Conservation (phyloP, 2,888 invertebrate genomes). For the Coelinius sp. region DNA sequence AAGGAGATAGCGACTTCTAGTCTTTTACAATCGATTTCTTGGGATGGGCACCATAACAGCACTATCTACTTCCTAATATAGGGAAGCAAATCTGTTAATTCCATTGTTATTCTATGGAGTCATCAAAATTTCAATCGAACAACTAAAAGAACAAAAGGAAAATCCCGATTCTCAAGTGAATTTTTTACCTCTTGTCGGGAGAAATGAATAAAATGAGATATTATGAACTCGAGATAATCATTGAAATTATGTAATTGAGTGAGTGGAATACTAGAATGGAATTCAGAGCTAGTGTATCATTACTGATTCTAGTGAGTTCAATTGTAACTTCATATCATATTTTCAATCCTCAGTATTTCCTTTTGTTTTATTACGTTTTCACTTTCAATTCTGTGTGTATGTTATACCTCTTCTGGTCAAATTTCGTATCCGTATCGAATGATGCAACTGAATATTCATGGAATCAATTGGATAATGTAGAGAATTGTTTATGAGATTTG, state of each 20-base stretch:
- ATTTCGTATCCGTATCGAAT: constrained; percentile 29
- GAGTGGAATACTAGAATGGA: background rate
- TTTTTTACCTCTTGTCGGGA: background rate
- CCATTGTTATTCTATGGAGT: too few relatives aligned
- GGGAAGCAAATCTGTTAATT: too few relatives aligned
- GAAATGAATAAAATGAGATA: background rate
- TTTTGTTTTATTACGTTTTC: background rate
- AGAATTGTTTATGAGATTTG: too few relatives aligned
- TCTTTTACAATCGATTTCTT: too few relatives aligned
- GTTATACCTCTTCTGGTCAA: background rate
- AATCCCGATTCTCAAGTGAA: too few relatives aligned
- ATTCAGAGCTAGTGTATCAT: background rate
- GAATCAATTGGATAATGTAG: too few relatives aligned
- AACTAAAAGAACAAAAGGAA: background rate
- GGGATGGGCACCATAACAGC: too few relatives aligned
- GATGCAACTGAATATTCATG: constrained; percentile 18
- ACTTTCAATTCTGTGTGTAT: background rate
- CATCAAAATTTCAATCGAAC: background rate
- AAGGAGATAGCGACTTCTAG: too few relatives aligned
- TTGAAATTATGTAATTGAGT: background rate
- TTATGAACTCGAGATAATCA: background rate
- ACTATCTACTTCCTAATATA: too few relatives aligned
- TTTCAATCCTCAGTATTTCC: background rate
- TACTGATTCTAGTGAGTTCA: background rate
- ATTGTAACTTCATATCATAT: background rate